Evolutionary conservation across 2,888 invertebrate species (phyloP).

Genomic region (Plutella xylostella): DNA sequence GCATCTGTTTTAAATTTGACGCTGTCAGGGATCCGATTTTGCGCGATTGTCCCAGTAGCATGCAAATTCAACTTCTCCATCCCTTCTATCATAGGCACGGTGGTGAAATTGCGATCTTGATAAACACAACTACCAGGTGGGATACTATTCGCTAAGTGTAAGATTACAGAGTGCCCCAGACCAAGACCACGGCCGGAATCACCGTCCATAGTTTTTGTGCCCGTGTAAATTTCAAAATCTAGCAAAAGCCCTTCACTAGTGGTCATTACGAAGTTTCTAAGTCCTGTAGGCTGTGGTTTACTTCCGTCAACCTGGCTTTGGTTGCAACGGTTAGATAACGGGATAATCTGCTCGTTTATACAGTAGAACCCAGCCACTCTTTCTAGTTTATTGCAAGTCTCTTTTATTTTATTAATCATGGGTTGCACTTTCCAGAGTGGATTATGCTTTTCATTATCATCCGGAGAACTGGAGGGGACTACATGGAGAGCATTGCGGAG

Average conservation of each 20-base stretch:
- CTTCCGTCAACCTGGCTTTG: not conserved
- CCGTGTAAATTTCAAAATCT: not conserved
- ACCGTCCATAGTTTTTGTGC: not conserved
- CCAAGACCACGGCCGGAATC: not conserved
- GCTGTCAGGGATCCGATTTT: constrained; percentile 7
- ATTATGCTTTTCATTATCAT: not conserved
- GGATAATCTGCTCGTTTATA: not conserved
- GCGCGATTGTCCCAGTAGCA: constrained; percentile 10
- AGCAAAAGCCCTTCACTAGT: not conserved
- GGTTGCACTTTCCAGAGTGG: not conserved
- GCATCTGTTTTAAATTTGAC: constrained; percentile 7
- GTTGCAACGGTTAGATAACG: not conserved
- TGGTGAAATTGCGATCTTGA: constrained; percentile 12
- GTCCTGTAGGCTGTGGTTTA: not conserved
- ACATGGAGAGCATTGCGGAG: not conserved
- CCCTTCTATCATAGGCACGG: constrained; percentile 6
- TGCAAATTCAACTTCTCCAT: constrained; percentile 4
- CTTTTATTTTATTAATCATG: not conserved
- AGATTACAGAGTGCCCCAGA: constrained; percentile 11
- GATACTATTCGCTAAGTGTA: constrained; percentile 14
- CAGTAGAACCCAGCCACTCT: not conserved
- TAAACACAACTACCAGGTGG: constrained; percentile 12
- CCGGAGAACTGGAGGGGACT: not conserved
- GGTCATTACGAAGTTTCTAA: not conserved
- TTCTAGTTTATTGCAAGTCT: not conserved